Base-by-base conservation (phyloP, 2,797 vertebrate species). In the Crenuchus spilurus region DNA sequence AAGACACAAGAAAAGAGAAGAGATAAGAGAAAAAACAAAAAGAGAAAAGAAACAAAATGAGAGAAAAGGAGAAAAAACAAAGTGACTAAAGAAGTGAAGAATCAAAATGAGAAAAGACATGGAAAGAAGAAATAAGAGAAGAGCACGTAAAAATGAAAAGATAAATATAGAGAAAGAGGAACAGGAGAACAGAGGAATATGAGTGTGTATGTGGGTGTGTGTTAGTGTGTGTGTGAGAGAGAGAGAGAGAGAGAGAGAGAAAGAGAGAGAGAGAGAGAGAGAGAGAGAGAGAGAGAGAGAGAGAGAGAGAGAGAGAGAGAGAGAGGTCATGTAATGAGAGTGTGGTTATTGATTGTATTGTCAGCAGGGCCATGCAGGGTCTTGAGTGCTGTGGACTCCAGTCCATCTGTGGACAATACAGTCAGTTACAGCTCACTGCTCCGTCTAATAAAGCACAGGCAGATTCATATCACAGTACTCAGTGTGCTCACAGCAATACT, bases 361-460 rank as follows among this genome's bases (percentile, higher is more conserved):
- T 92, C 91, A 92, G 88, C 87, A 86, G 84, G 90, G 88, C 86
- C 89, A 88, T 89, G 87, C 89, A 82, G 91, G 87, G 88, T 83
- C 88, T 84, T 65, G 85, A 81, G 88, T 85, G 87, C 88, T 85
- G 26, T 75, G 88, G 88, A 88, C 85, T 88, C 86, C 89, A 89
- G 92, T 94, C 90, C 92, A 93, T 94, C 92, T 92, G 90, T 92
- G 91, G 91, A 94, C 91, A 93, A 90, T 92, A 90, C 89, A 92
- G 89, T 92, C 92, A 92, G 92, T 93, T 91, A 91, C 92, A 92
- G 88, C 91, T 93, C 92, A 90, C 87, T 91, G 92, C 91, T 83
- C 87, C 80, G 79, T 88, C 92, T 94, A 92, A 94, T 94, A 94
- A 93, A 92, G 89, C 89, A 87, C 88, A 89, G 88, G 88, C 88